Evolutionary conservation across 2,797 vertebrate species (phyloP).

Genomic region (Cynodonichthys magdalenae): DNA sequence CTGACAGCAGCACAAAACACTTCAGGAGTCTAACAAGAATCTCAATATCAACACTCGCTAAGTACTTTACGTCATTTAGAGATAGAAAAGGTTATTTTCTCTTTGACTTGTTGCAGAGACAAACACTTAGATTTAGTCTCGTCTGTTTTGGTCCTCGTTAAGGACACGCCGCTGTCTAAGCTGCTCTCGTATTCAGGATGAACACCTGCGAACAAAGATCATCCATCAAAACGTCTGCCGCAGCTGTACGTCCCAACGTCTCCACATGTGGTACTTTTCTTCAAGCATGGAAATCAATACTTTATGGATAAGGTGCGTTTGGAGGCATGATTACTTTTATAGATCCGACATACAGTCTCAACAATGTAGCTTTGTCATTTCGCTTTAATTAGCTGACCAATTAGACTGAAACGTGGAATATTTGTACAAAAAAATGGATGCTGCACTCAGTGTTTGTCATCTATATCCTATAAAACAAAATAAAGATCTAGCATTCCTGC

Average conservation of each 20-base stretch:
- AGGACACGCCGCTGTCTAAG: not conserved
- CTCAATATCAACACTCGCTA: slow-evolving; percentile 49
- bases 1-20: slow-evolving; percentile 63
- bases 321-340: slow-evolving; percentile 70
- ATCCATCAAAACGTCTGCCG: slow-evolving; percentile 35
- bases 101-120: not conserved
- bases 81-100: slow-evolving; percentile 2
- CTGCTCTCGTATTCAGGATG: slow-evolving; percentile 3
- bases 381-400: slow-evolving; percentile 73
- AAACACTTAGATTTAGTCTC: slow-evolving; percentile 10
- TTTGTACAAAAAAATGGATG: slow-evolving; percentile 25
- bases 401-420: slow-evolving; percentile 62
- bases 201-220: slow-evolving; percentile 19
- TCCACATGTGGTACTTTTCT: slow-evolving; percentile 29
- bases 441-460: slow-evolving; percentile 49
- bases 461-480: slow-evolving; percentile 39
- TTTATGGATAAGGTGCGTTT: slow-evolving; percentile 50
- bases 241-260: slow-evolving; percentile 4
- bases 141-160: not conserved
- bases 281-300: slow-evolving; percentile 53
- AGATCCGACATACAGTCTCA: slow-evolving; percentile 47
- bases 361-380: slow-evolving; percentile 55
- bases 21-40: slow-evolving; percentile 52
- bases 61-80: slow-evolving; percentile 15
- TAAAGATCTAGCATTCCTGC: slow-evolving; percentile 21